Base-by-base conservation (phyloP, 2,888 invertebrate genomes). In the Iphiclides podalirius region DNA sequence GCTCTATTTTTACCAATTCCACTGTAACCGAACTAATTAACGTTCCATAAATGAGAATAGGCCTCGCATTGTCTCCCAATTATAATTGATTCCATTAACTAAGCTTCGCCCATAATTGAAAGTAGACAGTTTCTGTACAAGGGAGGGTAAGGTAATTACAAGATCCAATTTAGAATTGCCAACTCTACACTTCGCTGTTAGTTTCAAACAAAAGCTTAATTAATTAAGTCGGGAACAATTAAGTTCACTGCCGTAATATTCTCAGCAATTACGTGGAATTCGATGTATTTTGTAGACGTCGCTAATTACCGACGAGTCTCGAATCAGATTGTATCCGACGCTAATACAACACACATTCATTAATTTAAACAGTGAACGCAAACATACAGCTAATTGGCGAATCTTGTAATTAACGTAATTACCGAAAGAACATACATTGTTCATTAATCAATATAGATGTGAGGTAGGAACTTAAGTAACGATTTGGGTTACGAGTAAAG, bases 121-220 rank as follows among this genome's bases (percentile, higher is more conserved):
- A 86, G 85, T 85, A 83, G 84, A 85, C 85, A 81, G 80, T 81
- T 81, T 78, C 79, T 73, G 75, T 73, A 80, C 81, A 82, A 79
- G 77, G 44, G 83, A 80, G 83, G 84, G 83, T 78, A 84, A 79
- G 86, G 86, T 87, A 87, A 88, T 88, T 88, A 88, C 87, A 85
- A 86, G 87, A 88, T 86, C 87, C 87, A 88, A 88, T 88, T 88
- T 87, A 85, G 87, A 86, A 86, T 87, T 88, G 87, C 87, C 87
- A 86, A 86, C 85, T 88, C 85, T 87, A 88, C 87, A 87, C 86
- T 86, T 86, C 85, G 86, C 87, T 85, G 87, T 84, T 87, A 88
- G 88, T 88, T 88, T 85, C 86, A 87, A 87, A 88, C 88, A 88
- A 87, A 86, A 87, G 86, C 87, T 88, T 87, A 88, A 88, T 87